Evolutionary conservation across 2,797 vertebrate species (phyloP).

Genomic region (Coregonus sp.): DNA sequence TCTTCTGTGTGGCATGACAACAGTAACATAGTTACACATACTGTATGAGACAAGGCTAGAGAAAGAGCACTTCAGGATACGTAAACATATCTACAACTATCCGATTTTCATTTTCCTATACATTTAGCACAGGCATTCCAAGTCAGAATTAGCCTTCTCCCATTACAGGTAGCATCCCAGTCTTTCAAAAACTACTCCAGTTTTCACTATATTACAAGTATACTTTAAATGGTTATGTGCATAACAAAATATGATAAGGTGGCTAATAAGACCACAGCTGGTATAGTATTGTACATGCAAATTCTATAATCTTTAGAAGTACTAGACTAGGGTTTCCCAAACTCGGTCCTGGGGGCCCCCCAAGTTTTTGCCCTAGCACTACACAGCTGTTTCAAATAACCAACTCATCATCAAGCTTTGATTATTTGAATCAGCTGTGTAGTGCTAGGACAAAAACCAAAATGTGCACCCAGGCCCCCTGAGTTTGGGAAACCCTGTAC

Average conservation of each 20-base stretch:
- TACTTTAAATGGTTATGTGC: background rate
- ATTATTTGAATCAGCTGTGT: too few species aligned
- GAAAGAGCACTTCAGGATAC: background rate
- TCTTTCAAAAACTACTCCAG: too few species aligned
- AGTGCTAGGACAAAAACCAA: too few species aligned
- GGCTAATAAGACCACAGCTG: background rate
- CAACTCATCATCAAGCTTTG: too few species aligned
- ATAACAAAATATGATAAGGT: background rate
- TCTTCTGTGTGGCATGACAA: background rate
- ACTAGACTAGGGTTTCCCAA: background rate
- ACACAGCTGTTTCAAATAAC: too few species aligned
- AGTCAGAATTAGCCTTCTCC: background rate
- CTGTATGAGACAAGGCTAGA: background rate
- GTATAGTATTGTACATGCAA: slow-evolving; percentile 27
- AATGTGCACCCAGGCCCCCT: too few species aligned
- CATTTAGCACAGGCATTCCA: background rate
- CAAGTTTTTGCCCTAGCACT: too few species aligned
- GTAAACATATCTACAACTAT: background rate
- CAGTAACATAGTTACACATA: background rate
- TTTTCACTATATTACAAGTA: too few species aligned
- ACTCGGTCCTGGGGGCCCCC: too few species aligned
- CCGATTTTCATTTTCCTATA: background rate
- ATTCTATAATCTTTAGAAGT: background rate
- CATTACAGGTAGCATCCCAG: too few species aligned
- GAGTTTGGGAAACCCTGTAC: background rate